These are phyloP conservation scores for Zaprionus kolodkinae DNA, from an alignment of 1,140 invertebrate species.

Conservation along the genomic window DNA sequence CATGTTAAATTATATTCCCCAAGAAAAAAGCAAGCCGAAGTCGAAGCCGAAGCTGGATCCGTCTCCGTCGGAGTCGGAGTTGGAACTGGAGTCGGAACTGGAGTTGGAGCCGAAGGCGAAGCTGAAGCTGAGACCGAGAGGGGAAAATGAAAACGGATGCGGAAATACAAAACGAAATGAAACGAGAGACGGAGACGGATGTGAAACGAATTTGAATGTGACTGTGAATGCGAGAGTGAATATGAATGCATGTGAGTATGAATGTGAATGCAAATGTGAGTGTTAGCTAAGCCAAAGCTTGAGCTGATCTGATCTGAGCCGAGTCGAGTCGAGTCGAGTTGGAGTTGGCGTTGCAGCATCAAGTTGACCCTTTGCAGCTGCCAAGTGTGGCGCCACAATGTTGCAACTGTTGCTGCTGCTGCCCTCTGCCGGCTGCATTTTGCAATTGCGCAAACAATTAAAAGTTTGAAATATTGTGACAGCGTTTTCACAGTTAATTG, in stretches of 20 bases:
- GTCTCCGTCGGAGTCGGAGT: not conserved
- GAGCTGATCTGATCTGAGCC: not conserved
- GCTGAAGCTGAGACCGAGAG: not conserved
- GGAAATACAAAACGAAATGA: not conserved
- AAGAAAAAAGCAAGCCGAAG: conserved; percentile 34
- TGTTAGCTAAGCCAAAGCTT: not conserved
- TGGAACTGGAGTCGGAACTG: not conserved
- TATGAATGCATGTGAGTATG: not conserved
- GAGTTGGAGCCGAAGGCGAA: not conserved
- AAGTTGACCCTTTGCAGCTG: conserved; percentile 27
- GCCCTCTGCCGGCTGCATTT: conserved; percentile 22
- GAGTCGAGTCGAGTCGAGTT: not conserved
- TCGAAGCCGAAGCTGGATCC: not conserved
- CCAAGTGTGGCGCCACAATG: conserved; percentile 39
- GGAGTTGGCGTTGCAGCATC: not conserved
- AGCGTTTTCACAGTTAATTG: conserved; percentile 80
- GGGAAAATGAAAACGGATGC: not conserved
- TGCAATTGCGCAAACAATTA: conserved; percentile 81
- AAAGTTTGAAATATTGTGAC: conserved; percentile 82
- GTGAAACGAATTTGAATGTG: not conserved
- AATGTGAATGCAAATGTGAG: not conserved
- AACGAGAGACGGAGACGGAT: not conserved
- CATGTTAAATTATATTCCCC: conserved; percentile 76
- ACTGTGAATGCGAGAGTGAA: not conserved
- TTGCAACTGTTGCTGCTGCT: conserved; percentile 25